Evolutionary conservation across 2,113 vertebrate genomes (phyloP).

Genomic region (Semnornis frantzii): DNA sequence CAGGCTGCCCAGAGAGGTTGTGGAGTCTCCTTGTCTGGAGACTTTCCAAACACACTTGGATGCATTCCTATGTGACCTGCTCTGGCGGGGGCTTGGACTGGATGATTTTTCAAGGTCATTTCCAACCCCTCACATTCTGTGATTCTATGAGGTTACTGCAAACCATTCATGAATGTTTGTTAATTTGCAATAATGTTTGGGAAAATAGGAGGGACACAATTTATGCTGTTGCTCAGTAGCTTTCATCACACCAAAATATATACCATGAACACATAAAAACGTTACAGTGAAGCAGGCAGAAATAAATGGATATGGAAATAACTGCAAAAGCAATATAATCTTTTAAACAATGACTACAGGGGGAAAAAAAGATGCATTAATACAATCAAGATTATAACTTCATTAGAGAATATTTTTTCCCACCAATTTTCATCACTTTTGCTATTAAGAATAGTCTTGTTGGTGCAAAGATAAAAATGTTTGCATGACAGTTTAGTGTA

Average conservation of each 20-base stretch:
- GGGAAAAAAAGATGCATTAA: background rate
- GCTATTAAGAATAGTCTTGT: background rate
- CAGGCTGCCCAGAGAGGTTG: no score
- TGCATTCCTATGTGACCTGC: no score
- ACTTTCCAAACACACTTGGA: no score
- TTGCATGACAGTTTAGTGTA: background rate
- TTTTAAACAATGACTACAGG: background rate
- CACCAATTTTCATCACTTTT: background rate
- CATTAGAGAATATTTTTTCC: background rate
- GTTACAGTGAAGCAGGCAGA: background rate
- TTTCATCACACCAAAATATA: background rate
- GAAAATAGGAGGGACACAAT: background rate
- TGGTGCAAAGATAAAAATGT: background rate
- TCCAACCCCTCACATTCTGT: no score
- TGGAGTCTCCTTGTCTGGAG: no score
- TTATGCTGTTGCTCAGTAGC: background rate
- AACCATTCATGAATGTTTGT: background rate
- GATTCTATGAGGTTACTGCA: background rate
- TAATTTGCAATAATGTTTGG: background rate
- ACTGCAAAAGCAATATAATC: background rate
- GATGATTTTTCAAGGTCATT: no score
- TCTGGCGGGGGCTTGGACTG: no score
- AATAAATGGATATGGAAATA: background rate
- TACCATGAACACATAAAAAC: background rate
- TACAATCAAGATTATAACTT: background rate